A percentile compares a stretch with the other conserved stretches of the same genome.
phyloP scores from a whole-genome alignment of 2,113 vertebrate species.

The Elaphurus davidianus region DNA sequence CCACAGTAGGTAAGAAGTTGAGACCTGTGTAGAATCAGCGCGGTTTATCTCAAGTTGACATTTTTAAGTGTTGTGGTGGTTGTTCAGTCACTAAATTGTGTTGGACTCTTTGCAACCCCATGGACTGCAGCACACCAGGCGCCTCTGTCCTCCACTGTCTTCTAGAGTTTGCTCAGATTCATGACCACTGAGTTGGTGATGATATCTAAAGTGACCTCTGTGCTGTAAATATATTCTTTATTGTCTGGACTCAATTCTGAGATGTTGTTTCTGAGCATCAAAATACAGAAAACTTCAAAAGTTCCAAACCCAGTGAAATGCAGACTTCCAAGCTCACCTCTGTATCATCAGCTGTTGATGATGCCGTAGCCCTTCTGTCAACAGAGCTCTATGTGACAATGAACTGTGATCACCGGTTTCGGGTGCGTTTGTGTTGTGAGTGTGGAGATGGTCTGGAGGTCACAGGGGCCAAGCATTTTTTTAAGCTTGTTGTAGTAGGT shows the following conservation, averaged over 20 bases:
- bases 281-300: not conserved
- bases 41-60: not conserved
- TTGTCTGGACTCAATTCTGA: not conserved
- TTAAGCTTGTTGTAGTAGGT: not conserved
- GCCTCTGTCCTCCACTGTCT: not conserved
- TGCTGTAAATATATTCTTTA: not conserved
- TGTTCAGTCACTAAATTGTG: not conserved
- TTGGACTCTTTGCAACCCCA: not conserved
- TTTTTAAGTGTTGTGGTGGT: not conserved
- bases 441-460: not conserved
- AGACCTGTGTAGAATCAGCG: not conserved
- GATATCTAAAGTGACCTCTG: not conserved
- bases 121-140: not conserved
- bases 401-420: not conserved
- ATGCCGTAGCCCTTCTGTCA: not conserved
- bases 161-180: not conserved
- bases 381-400: not conserved
- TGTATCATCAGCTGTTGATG: not conserved
- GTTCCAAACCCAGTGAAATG: not conserved
- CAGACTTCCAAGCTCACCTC: not conserved
- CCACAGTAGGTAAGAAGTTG: not conserved
- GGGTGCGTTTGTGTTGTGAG: not conserved
- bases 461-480: not conserved
- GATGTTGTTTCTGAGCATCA: not conserved
- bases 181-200: rapidly evolving